Percentiles rank a stretch among this genome's conserved stretches.
These are phyloP conservation scores for Montifringilla adamsi DNA, from an alignment of 2,113 vertebrate species.

Conservation along the genomic window DNA sequence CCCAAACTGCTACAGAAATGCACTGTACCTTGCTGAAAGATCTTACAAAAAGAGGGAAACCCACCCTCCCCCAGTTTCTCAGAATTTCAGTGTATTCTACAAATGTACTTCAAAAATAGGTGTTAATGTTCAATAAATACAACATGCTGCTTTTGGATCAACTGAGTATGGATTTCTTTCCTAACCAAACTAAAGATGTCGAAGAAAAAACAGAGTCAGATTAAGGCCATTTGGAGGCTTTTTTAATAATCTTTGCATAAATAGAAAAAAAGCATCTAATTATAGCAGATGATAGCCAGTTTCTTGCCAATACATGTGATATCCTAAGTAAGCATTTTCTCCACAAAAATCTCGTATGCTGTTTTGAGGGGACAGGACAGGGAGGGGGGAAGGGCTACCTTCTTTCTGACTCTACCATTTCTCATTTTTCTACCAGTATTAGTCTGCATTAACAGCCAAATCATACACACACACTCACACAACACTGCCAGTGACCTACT, in stretches of 20 bases:
- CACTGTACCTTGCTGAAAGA: background rate
- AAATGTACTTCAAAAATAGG: background rate
- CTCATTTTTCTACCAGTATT: constrained; percentile 79
- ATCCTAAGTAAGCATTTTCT: background rate
- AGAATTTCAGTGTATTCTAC: background rate
- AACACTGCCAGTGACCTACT: constrained; percentile 84
- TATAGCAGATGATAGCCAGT: background rate
- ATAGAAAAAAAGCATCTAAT: background rate
- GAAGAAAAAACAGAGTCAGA: background rate
- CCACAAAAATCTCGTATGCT: background rate
- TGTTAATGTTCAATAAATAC: background rate
- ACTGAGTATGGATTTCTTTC: background rate
- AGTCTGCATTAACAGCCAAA: constrained; percentile 84
- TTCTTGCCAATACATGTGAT: background rate
- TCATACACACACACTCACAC: constrained; percentile 80
- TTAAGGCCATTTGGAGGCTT: background rate
- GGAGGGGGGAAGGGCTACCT: constrained; percentile 45
- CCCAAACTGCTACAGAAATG: background rate
- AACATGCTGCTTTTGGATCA: background rate
- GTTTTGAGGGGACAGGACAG: background rate
- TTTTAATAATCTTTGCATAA: background rate
- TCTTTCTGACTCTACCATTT: constrained; percentile 55
- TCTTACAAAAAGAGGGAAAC: background rate
- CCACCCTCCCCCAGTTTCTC: background rate
- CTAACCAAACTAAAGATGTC: background rate